phyloP scores from a whole-genome alignment of 2,888 invertebrate species.

The Tricholauxania praeusta region DNA sequence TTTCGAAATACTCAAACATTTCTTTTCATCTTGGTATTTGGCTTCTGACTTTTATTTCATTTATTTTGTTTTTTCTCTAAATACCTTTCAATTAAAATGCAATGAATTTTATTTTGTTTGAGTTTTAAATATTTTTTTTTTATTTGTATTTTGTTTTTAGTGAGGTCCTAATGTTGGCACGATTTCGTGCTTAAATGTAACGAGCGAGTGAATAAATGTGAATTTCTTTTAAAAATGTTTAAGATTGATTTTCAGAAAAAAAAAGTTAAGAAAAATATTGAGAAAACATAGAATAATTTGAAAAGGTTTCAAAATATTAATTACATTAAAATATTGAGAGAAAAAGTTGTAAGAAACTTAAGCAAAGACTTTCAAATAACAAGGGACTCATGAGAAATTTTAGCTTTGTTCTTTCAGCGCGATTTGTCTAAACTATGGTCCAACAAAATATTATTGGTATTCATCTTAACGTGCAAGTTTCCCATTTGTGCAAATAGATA shows the following conservation, averaged over 20 bases:
- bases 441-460: too few species aligned
- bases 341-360: too few species aligned
- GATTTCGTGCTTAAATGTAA: neutral
- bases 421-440: too few species aligned
- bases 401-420: too few species aligned
- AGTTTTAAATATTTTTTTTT: neutral
- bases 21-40: constrained; percentile 4
- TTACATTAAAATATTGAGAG: too few species aligned
- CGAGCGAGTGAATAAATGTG: neutral
- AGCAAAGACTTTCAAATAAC: too few species aligned
- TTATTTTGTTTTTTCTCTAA: neutral
- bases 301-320: too few species aligned
- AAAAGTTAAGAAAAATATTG: neutral
- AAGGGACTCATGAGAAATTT: too few species aligned
- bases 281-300: neutral
- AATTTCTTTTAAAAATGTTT: too few species aligned
- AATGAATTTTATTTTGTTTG: constrained; percentile 17
- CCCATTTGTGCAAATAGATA: too few species aligned
- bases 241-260: neutral
- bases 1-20: neutral
- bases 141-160: neutral
- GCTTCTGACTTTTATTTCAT: neutral
- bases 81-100: constrained; percentile 25
- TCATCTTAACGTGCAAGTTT: too few species aligned
- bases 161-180: neutral